Percentiles rank a stretch among this genome's conserved stretches.
phyloP scores from a whole-genome alignment of 2,113 vertebrate species.

The Silurus meridionalis region DNA sequence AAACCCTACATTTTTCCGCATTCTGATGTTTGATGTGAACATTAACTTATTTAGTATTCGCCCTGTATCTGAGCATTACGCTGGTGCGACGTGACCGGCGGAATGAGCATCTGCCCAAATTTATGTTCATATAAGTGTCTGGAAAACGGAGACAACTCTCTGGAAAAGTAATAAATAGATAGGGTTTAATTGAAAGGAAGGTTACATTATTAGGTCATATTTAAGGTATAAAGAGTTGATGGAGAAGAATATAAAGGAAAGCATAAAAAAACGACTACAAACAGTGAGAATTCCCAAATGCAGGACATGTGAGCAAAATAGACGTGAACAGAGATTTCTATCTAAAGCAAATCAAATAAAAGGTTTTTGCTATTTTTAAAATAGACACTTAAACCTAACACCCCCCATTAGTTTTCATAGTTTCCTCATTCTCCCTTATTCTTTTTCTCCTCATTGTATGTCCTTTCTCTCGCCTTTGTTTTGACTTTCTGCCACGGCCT shows the following conservation, averaged over 20 bases:
- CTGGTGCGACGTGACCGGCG: background rate
- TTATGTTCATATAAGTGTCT: background rate
- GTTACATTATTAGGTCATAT: background rate
- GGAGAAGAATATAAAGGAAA: background rate
- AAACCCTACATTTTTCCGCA: background rate
- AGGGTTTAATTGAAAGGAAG: background rate
- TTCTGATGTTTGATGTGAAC: background rate
- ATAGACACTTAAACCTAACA: too few species aligned
- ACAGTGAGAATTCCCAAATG: too few species aligned
- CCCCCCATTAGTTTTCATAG: background rate
- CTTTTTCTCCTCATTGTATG: slow-evolving; percentile 23
- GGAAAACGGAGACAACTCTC: background rate
- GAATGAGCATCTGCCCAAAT: background rate
- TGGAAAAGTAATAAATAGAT: background rate
- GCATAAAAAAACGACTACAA: background rate
- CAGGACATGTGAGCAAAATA: too few species aligned
- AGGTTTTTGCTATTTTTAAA: too few species aligned
- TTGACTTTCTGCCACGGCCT: slow-evolving; percentile 17
- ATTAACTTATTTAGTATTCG: background rate
- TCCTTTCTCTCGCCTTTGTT: slow-evolving; percentile 17
- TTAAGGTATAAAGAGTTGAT: background rate
- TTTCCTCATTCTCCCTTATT: slow-evolving; percentile 16
- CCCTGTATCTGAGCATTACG: background rate
- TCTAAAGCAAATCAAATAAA: too few species aligned
- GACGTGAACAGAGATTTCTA: too few species aligned